These are phyloP conservation scores for Zophobas atratus DNA, from an alignment of 1,140 invertebrate genomes.

Conservation along the genomic window DNA sequence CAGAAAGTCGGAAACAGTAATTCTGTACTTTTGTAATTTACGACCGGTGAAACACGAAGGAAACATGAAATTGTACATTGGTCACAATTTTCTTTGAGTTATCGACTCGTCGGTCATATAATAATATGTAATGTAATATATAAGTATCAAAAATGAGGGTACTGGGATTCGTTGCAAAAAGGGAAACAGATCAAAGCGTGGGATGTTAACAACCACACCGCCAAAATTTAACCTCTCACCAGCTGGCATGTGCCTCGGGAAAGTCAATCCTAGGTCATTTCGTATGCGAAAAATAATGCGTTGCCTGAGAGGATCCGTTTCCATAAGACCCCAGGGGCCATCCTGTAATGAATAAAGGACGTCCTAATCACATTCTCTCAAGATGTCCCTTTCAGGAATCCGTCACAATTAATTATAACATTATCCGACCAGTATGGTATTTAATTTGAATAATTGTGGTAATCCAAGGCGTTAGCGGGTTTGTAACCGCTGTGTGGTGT, in stretches of 20 bases:
- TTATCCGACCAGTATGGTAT: slow-evolving; percentile 34
- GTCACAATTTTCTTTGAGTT: too few species aligned
- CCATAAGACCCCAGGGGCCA: neutral
- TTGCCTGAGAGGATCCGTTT: slow-evolving; percentile 25
- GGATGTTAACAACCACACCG: neutral
- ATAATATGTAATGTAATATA: too few species aligned
- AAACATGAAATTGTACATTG: too few species aligned
- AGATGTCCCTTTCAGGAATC: slow-evolving; percentile 40
- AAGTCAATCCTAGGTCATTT: slow-evolving; percentile 12
- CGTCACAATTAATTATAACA: slow-evolving; percentile 42
- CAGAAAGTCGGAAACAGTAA: too few species aligned
- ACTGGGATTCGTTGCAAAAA: too few species aligned
- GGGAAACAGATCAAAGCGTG: too few species aligned
- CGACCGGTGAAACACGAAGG: too few species aligned
- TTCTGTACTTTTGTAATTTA: too few species aligned
- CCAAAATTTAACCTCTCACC: slow-evolving; percentile 12
- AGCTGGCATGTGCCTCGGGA: neutral
- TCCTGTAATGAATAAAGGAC: slow-evolving; percentile 28
- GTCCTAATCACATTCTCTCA: slow-evolving; percentile 37
- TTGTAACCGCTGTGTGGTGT: slow-evolving; percentile 26
- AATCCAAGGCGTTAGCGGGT: slow-evolving; percentile 34
- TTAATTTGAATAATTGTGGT: slow-evolving; percentile 42
- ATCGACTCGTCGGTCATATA: too few species aligned
- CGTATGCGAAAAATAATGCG: neutral
- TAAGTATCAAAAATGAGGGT: too few species aligned